Conservation (phyloP, 2,888 invertebrate genomes). For the Oligia fasciuncula region DNA sequence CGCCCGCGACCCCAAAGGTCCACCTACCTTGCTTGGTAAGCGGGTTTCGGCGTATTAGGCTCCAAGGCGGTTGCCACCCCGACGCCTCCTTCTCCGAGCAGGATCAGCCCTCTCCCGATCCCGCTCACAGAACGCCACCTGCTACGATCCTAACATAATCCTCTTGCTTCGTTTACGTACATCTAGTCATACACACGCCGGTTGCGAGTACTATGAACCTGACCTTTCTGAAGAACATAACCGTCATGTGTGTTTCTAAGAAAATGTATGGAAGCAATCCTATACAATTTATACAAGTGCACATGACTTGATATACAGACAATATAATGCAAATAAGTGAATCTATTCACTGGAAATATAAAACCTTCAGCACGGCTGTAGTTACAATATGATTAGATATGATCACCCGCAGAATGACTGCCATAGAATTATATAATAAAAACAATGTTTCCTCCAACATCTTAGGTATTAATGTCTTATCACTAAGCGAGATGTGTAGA, state of each 20-base stretch:
- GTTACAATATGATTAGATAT: conserved; percentile 76
- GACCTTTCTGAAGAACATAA: background rate
- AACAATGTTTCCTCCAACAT: conserved; percentile 51
- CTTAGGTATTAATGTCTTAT: conserved; percentile 60
- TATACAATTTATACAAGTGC: background rate
- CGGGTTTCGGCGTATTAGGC: too few relatives aligned
- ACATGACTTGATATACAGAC: conserved; percentile 1
- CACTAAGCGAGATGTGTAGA: conserved; percentile 36
- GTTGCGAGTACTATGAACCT: background rate
- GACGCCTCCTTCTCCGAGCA: too few relatives aligned
- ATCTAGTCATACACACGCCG: background rate
- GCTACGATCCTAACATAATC: background rate
- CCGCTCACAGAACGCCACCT: background rate
- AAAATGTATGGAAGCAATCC: conserved; percentile 4
- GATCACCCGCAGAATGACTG: conserved; percentile 57
- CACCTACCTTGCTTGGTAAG: too few relatives aligned
- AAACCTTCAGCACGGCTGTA: conserved; percentile 46
- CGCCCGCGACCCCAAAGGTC: too few relatives aligned
- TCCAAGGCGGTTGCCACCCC: too few relatives aligned
- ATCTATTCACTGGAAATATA: conserved; percentile 27
- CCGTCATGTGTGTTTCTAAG: background rate
- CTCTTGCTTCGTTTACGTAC: background rate
- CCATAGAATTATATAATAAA: conserved; percentile 49
- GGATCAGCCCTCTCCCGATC: too few relatives aligned
- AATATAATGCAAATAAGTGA: conserved; percentile 25